These are phyloP conservation scores for Hypomecis atomaria DNA, from an alignment of 2,888 invertebrate species.

Conservation along the genomic window DNA sequence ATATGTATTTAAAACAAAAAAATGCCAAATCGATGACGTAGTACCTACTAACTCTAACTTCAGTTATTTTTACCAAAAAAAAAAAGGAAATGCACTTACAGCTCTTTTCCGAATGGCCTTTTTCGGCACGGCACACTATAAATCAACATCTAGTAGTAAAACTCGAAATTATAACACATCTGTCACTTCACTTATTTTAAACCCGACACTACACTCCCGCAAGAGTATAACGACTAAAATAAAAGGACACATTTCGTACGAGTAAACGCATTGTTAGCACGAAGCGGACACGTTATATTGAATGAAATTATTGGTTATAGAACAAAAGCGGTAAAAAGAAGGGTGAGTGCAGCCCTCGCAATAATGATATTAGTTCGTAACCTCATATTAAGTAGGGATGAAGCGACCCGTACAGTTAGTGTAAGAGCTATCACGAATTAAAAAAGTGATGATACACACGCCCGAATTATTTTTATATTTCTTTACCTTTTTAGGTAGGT, in stretches of 20 bases:
- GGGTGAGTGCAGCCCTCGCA: slow-evolving; percentile 58
- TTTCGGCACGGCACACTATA: too few relatives aligned
- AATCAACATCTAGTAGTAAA: too few relatives aligned
- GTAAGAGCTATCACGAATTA: background rate
- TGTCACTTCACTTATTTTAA: slow-evolving; percentile 38
- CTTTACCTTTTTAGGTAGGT: too few relatives aligned
- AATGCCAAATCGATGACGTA: too few relatives aligned
- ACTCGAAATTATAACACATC: slow-evolving; percentile 33
- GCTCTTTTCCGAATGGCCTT: too few relatives aligned
- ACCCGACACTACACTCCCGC: slow-evolving; percentile 41
- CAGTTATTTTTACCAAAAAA: too few relatives aligned
- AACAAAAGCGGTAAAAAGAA: slow-evolving; percentile 65
- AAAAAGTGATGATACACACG: background rate
- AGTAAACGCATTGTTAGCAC: slow-evolving; percentile 44
- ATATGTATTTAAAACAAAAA: too few relatives aligned
- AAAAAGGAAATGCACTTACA: too few relatives aligned
- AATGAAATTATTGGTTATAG: slow-evolving; percentile 62
- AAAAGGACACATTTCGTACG: slow-evolving; percentile 12
- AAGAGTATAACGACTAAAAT: slow-evolving; percentile 13
- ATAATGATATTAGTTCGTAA: slow-evolving; percentile 77
- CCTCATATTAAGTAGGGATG: slow-evolving; percentile 65
- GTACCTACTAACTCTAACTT: too few relatives aligned
- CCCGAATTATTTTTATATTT: too few relatives aligned
- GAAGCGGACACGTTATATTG: slow-evolving; percentile 49
- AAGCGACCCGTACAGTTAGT: slow-evolving; percentile 28